Conservation (phyloP, 1,140 invertebrate species). For the Nymphalis io region DNA sequence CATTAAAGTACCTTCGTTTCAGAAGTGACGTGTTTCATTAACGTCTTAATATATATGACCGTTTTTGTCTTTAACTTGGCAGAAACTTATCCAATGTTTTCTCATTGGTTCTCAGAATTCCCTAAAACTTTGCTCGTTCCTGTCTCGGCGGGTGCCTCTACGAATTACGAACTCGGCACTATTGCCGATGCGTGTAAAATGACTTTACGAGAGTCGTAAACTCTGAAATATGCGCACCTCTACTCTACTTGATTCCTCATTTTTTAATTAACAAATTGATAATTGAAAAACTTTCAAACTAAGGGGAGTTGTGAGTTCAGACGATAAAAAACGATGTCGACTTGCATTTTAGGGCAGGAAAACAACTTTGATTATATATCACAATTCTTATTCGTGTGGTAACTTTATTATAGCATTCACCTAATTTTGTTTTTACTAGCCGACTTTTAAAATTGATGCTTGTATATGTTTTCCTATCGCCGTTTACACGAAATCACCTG, state of each 20-base stretch:
- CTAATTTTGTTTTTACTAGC: background rate
- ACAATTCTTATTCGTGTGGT: constrained; percentile 18
- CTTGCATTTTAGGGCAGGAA: constrained; percentile 50
- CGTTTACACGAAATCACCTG: too few species aligned
- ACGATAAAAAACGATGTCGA: constrained; percentile 48
- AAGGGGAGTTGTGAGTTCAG: constrained; percentile 43
- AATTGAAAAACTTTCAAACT: constrained; percentile 64
- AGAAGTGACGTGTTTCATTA: constrained; percentile 41
- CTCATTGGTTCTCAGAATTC: constrained; percentile 65
- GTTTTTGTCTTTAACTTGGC: constrained; percentile 65
- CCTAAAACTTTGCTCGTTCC: constrained; percentile 67
- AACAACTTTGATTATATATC: constrained; percentile 43
- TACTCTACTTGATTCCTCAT: constrained; percentile 33
- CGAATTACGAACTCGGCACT: constrained; percentile 63
- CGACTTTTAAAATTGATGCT: background rate
- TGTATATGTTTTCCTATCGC: too few species aligned
- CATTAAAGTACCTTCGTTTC: background rate
- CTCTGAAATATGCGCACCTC: constrained; percentile 48
- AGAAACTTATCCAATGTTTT: constrained; percentile 70
- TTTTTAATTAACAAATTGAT: constrained; percentile 74
- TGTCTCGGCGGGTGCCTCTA: constrained; percentile 58
- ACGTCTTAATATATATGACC: constrained; percentile 59
- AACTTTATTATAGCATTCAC: background rate
- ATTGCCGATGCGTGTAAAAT: constrained; percentile 73
- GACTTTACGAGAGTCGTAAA: constrained; percentile 63